These are phyloP conservation scores for Chlamydotis undulata DNA, from an alignment of 2,113 vertebrate genomes.

Conservation along the genomic window DNA sequence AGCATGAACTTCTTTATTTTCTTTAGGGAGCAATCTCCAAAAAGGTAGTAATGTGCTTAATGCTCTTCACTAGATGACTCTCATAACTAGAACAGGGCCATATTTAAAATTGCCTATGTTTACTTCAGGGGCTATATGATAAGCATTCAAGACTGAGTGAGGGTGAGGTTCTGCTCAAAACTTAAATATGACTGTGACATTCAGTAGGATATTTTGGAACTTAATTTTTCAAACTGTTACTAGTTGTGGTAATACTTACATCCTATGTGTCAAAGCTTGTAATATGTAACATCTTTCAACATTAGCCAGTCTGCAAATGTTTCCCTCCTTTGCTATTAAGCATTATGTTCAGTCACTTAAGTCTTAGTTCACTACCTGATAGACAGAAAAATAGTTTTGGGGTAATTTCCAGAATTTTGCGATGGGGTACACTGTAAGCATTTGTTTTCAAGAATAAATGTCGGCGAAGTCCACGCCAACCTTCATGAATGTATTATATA, in stretches of 20 bases:
- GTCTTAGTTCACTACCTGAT: background rate
- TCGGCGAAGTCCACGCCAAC: background rate
- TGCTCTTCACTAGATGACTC: background rate
- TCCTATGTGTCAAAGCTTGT: background rate
- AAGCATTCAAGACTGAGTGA: background rate
- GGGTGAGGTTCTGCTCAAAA: background rate
- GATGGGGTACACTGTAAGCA: background rate
- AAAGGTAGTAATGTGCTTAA: background rate
- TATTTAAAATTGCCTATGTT: background rate
- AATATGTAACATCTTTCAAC: background rate
- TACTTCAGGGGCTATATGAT: background rate
- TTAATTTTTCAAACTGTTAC: background rate
- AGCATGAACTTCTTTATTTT: background rate
- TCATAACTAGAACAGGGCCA: background rate
- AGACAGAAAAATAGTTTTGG: background rate
- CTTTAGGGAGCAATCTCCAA: background rate
- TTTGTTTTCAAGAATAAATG: background rate
- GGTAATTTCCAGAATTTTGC: background rate
- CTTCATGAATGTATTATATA: background rate
- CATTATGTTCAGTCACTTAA: background rate
- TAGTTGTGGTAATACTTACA: background rate
- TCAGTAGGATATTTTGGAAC: background rate
- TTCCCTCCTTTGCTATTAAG: background rate
- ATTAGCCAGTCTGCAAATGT: background rate
- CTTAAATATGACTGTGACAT: background rate